Base-by-base conservation (phyloP, 92 coral and sea anemone genomes). In the Porites rus region DNA sequence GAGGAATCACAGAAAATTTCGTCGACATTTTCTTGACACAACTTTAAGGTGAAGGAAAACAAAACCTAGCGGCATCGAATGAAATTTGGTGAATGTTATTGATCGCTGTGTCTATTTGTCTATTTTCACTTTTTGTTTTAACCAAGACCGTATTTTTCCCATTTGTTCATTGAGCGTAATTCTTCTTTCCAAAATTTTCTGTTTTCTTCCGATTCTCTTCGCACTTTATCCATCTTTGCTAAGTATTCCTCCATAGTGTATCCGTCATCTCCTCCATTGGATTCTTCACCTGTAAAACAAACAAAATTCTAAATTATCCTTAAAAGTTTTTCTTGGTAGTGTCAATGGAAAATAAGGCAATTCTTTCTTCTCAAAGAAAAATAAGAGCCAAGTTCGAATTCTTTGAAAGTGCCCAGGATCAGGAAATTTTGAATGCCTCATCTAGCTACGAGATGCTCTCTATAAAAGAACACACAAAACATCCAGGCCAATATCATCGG, bases 151-250 rank as follows among this genome's bases (percentile, higher is more conserved):
- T 83, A 74, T 18, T 74, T 83, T 22, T 74, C 72, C 87, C 85
- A 80, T 69, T 94, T 89, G 90, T 94, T 92, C 91, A 94, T 94
- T 58, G 91, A 79, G 21, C 77, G 81, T 54, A 87, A 64, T 69
- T 94, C 98, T 13, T 92, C 96, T 31, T 77, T 84, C 98, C 98
- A 94, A 68, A 76, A 93, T 28, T 84, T 89, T 72, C 92, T 90
- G 66, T 89, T 90, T 66, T 91, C 85, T n/a, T 94, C 97, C 24
- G 88, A 83, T 9, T 88, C 89, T 51, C 85, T 80, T 19, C 80
- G 80, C 62, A 84, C 86, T 74, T 75, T 90, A 59, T 71, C 75
- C 31, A 92, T 82, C 89, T 72, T 88, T 22, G 65, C 93, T 58
- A 88, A 60, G 20, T 88, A 94, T 70, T 82, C 82, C 31, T 51